Conservation (phyloP, 2,113 vertebrate species). For the Romanogobio albipinnatus region DNA sequence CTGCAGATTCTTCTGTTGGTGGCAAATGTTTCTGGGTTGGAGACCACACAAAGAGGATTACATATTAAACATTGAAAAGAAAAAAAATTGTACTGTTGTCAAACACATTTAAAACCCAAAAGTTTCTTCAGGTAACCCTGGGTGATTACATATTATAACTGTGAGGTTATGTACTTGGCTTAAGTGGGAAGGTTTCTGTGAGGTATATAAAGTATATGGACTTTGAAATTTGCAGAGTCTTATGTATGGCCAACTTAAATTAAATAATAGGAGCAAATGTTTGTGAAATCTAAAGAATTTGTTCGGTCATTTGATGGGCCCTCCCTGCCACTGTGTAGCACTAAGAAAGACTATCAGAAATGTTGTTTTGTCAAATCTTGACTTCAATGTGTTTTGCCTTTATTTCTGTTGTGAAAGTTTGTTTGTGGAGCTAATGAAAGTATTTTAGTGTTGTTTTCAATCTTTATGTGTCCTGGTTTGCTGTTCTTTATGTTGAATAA, state of each 20-base stretch:
- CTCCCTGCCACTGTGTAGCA: slow-evolving; percentile 49
- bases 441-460: slow-evolving; percentile 59
- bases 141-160: background rate
- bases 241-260: slow-evolving; percentile 48
- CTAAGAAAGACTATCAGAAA: slow-evolving; percentile 49
- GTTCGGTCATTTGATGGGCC: slow-evolving; percentile 15
- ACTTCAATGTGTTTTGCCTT: slow-evolving; percentile 54
- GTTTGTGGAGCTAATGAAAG: slow-evolving; percentile 59
- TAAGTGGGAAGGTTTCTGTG: slow-evolving; percentile 29
- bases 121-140: background rate
- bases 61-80: background rate
- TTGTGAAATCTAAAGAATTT: slow-evolving; percentile 37
- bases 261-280: slow-evolving; percentile 19
- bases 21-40: background rate
- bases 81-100: background rate
- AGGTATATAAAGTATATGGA: slow-evolving; percentile 5
- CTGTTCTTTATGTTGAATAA: slow-evolving; percentile 70
- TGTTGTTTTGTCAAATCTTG: slow-evolving; percentile 42
- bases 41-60: background rate
- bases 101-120: background rate
- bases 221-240: slow-evolving; percentile 2
- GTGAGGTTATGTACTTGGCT: background rate
- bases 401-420: slow-evolving; percentile 58
- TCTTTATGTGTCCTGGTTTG: slow-evolving; percentile 58
- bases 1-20: background rate